Evolutionary conservation across 2,888 invertebrate species (phyloP), one percentile per base, ranked within the genome.

Genomic region (Orthosia incerta): DNA sequence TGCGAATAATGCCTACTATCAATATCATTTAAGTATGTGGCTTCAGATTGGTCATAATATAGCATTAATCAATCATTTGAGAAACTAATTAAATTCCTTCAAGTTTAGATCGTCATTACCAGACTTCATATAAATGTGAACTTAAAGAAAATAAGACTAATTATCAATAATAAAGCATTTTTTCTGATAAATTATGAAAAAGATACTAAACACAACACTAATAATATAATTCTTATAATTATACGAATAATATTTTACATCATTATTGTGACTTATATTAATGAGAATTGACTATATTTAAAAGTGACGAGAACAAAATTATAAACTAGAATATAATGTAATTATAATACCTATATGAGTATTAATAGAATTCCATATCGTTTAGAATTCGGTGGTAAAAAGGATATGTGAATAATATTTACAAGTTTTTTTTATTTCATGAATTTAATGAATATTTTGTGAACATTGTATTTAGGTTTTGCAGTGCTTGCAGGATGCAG

Each of bases 301-400:
- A 89, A 90, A 84, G 90, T 94, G 95, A 95, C 94, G 93, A 95
- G 93, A 94, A 92, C 88, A 90, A 92, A 92, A 91, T 84, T 88
- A 89, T 87, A 82, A 85, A 71, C 86, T 63, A 71, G 64, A 63
- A 55, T 74, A 71, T 71, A 57, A 78, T 75, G 31, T 79, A 46
- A 78, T 70, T 84, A 86, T 76, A 86, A 73, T 86, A 84, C 73
- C 60, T 86, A 78, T 57, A 90, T 93, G 95, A 95, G 95, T 95
- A 95, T 95, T 95, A 77, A 73, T 81, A 91, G 85, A 88, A 89
- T 89, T 89, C 85, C 84, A 84, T 89, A 87, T 86, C 81, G 86
- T 89, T 89, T 88, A 88, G 88, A 90, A 91, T 90, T 93, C 94
- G 95, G 95, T 94, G 94, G 95, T 94, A 92, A 90, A 89, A 88